phyloP scores from a whole-genome alignment of 1,140 invertebrate species.

The Lasioglossum baleicum region DNA sequence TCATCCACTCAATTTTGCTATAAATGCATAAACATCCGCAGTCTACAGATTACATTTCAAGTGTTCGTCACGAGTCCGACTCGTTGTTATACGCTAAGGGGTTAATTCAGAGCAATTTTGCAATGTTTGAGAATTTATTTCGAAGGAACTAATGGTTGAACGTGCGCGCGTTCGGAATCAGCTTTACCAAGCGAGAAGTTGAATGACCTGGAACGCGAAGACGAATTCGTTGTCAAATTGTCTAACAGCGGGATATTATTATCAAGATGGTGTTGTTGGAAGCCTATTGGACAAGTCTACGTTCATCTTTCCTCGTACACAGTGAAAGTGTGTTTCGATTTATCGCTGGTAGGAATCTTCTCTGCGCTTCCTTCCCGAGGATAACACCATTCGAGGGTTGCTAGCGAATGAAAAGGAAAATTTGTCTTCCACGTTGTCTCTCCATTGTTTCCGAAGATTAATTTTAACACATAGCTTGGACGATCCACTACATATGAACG shows the following conservation, averaged over 20 bases:
- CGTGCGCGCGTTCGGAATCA: background rate
- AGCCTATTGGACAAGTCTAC: slow-evolving; percentile 34
- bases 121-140: too few species aligned
- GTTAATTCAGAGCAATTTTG: too few species aligned
- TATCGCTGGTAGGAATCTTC: slow-evolving; percentile 54
- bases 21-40: too few species aligned
- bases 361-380: slow-evolving; percentile 40
- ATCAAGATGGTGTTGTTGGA: slow-evolving; percentile 66
- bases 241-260: slow-evolving; percentile 70
- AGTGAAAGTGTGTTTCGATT: slow-evolving; percentile 51
- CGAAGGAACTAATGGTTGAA: too few species aligned
- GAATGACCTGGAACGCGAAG: slow-evolving; percentile 38
- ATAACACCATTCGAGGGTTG: slow-evolving; percentile 35
- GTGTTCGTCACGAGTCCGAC: too few species aligned
- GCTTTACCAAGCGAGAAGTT: slow-evolving; percentile 25
- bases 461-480: slow-evolving; percentile 12
- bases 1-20: too few species aligned
- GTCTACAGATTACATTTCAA: too few species aligned
- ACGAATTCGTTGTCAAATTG: slow-evolving; percentile 72
- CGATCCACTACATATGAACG: background rate
- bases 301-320: slow-evolving; percentile 52
- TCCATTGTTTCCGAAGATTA: slow-evolving; percentile 41
- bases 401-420: slow-evolving; percentile 47
- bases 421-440: slow-evolving; percentile 42
- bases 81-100: too few species aligned